These are phyloP conservation scores for Axis porcinus DNA, from an alignment of 2,113 vertebrate species.

Conservation along the genomic window DNA sequence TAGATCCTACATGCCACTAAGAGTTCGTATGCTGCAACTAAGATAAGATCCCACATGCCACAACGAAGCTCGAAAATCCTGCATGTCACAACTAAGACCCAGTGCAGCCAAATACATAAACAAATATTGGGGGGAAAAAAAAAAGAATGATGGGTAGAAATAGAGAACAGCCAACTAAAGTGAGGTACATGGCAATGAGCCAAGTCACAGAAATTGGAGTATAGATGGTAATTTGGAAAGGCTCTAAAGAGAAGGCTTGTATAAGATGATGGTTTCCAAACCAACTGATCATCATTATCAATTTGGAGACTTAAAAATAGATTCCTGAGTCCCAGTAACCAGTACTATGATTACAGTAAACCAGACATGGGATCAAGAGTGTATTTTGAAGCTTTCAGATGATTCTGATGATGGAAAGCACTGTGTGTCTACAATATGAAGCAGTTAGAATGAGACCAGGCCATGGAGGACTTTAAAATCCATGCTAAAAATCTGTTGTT, in stretches of 20 bases:
- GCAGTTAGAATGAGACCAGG: neutral
- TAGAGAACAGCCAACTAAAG: neutral
- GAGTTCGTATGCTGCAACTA: neutral
- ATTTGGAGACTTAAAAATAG: neutral
- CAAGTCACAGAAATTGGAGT: neutral
- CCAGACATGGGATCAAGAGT: neutral
- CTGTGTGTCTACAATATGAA: neutral
- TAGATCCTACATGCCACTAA: neutral
- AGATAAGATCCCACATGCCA: neutral
- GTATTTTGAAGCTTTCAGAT: neutral
- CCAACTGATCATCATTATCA: neutral
- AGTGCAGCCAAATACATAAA: neutral
- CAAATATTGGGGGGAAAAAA: neutral
- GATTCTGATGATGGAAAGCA: neutral
- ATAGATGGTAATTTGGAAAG: neutral
- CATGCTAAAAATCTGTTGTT: neutral
- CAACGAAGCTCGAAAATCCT: neutral
- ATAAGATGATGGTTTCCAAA: neutral
- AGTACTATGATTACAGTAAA: neutral
- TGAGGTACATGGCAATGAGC: neutral
- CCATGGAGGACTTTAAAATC: neutral
- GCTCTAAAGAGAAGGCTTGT: neutral
- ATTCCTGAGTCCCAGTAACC: neutral
- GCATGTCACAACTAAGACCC: neutral
- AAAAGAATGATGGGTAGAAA: neutral